Base-by-base conservation (phyloP, 2,888 invertebrate species). In the Ichneumoninae sp. region DNA sequence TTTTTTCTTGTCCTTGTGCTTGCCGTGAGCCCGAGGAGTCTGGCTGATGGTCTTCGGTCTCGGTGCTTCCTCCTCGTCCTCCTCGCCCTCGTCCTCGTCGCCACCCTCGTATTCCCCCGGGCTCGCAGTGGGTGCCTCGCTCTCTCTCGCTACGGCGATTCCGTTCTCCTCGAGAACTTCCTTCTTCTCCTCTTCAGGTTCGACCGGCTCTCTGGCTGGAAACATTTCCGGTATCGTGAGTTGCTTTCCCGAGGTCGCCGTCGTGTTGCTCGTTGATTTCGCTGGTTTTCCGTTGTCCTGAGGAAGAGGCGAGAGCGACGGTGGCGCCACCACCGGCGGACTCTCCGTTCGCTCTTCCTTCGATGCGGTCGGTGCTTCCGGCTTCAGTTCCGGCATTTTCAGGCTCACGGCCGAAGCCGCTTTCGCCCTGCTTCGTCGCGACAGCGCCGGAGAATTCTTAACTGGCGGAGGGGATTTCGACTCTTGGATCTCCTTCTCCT, bases 11-110 rank as follows among this genome's bases (percentile, higher is more conserved):
- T 88, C 86, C 33, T 88, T 87, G 57, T 68, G 83, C 19, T 74
- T 77, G 13, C 66, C 81, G 68, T 77, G 81, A 7, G 71, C 83
- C 75, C 83, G 81, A 0, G 85, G 47, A 0, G 85, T 66, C 81
- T 88, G 89, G 3, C 87, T 82, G 60, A 89, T 89, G 3, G 89
- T 88, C 76, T 90, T 91, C 10, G 89, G 78, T 40, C 88, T 88
- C 26, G 90, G 89, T 16, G 88, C 88, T 70, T 89, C 89, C 69
- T 90, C 90, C 63, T 93, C 92, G 26, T 92, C 92, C 50, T 92
- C 94, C 47, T 94, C 94, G 0, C 93, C 94, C 44, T 94, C 94
- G 71, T 94, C 94, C 60, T 94, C 94, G 77, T 94, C 94, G 0
- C 93, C 93, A 3, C 92, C 93, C 65, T 93, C 93, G 82, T 94